phyloP scores from a whole-genome alignment of 2,797 vertebrate species.

The Paratrypauchen microcephalus region DNA sequence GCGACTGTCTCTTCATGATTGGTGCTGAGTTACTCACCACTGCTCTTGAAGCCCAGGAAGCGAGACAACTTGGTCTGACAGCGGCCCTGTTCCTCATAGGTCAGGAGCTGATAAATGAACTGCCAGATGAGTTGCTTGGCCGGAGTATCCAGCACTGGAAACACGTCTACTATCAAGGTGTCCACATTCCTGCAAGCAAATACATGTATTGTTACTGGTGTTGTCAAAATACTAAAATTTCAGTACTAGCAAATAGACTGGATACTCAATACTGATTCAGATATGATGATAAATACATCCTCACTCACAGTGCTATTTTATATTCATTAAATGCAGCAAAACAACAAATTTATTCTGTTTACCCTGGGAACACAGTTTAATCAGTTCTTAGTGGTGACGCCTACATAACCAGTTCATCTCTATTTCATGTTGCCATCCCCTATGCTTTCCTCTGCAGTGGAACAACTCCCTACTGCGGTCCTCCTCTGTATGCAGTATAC shows the following conservation, averaged over 20 bases:
- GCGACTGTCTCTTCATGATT: slow-evolving; percentile 52
- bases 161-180: slow-evolving; percentile 95
- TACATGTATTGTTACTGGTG: background rate
- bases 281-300: too few species aligned
- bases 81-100: slow-evolving; percentile 94
- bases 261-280: too few species aligned
- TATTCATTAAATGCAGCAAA: slow-evolving; percentile 25
- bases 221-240: too few species aligned
- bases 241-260: too few species aligned
- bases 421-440: slow-evolving; percentile 9
- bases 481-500: background rate
- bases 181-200: slow-evolving; percentile 90
- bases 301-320: slow-evolving; percentile 23
- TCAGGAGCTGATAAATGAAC: slow-evolving; percentile 97
- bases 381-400: slow-evolving; percentile 6
- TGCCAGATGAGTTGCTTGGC: slow-evolving; percentile 99
- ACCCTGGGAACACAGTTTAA: slow-evolving; percentile 7
- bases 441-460: slow-evolving; percentile 4
- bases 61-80: slow-evolving; percentile 95
- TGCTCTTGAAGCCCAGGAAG: slow-evolving; percentile 89
- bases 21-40: slow-evolving; percentile 70
- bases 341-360: slow-evolving; percentile 11
- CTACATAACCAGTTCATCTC: slow-evolving; percentile 3
- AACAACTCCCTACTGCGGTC: slow-evolving; percentile 12
- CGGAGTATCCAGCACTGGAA: slow-evolving; percentile 94